A percentile compares a stretch with the other conserved stretches of the same genome.
phyloP scores from a whole-genome alignment of 1,140 invertebrate species.

The Pogonomyrmex barbatus region DNA sequence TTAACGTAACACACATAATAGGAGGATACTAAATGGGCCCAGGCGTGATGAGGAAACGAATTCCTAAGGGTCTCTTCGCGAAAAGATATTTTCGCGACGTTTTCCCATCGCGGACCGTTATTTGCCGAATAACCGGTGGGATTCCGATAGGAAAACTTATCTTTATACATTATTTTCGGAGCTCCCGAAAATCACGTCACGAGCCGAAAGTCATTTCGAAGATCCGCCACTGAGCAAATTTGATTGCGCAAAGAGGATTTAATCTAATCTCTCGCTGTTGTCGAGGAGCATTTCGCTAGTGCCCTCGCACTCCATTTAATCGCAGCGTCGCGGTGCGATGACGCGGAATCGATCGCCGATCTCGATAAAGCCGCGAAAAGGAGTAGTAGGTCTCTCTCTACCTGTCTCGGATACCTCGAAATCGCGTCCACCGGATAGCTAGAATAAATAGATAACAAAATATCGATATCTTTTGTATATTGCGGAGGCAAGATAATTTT shows the following conservation, averaged over 20 bases:
- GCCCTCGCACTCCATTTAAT: constrained; percentile 1
- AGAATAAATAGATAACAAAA: constrained; percentile 39
- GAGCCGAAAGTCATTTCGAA: background rate
- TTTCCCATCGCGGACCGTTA: background rate
- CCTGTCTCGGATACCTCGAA: background rate
- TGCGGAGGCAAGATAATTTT: background rate
- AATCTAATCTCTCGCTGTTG: constrained; percentile 53
- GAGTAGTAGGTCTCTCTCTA: background rate
- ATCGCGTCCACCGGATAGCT: background rate
- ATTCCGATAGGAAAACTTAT: background rate
- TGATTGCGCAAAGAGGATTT: constrained; percentile 26
- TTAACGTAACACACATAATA: constrained; percentile 17
- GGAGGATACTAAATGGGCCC: constrained; percentile 30
- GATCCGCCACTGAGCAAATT: background rate
- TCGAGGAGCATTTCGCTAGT: constrained; percentile 4
- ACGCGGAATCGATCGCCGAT: constrained; percentile 27
- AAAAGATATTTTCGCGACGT: background rate
- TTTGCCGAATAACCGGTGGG: background rate
- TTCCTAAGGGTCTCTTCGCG: background rate
- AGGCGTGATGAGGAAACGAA: constrained; percentile 21
- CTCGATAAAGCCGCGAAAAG: constrained; percentile 6
- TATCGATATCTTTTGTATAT: background rate
- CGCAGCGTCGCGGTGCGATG: background rate
- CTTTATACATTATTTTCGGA: background rate
- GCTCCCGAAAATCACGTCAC: background rate